phyloP scores from a whole-genome alignment of 2,113 vertebrate genomes.

The Hemibagrus wyckioides region DNA sequence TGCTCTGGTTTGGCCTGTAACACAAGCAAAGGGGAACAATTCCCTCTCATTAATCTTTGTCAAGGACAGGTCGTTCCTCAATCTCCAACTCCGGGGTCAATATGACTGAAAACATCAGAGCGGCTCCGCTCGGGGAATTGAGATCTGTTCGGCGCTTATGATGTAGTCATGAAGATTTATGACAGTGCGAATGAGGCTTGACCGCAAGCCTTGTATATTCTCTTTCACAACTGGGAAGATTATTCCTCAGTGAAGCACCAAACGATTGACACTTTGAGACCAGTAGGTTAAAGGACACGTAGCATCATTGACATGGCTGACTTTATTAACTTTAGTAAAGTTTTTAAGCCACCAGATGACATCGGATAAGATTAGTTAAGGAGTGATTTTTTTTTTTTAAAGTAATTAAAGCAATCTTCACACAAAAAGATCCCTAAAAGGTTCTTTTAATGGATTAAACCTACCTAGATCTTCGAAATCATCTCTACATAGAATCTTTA shows the following conservation, averaged over 20 bases:
- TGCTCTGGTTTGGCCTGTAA: slow-evolving; percentile 28
- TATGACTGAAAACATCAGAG: slow-evolving; percentile 11
- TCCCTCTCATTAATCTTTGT: slow-evolving; percentile 37
- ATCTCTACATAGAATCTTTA: neutral
- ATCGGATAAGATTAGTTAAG: neutral
- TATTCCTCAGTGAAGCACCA: neutral
- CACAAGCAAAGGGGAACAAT: slow-evolving; percentile 37
- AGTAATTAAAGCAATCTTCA: too few species aligned
- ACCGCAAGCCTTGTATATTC: slow-evolving; percentile 1
- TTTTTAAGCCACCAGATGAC: neutral
- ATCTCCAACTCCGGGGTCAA: slow-evolving; percentile 27
- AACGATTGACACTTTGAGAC: slow-evolving; percentile 8
- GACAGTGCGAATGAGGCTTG: neutral
- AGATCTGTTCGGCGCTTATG: slow-evolving; percentile 3
- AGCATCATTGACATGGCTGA: neutral
- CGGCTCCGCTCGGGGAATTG: slow-evolving; percentile 13
- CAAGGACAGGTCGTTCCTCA: slow-evolving; percentile 7
- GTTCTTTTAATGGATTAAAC: neutral
- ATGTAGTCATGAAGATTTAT: slow-evolving; percentile 23
- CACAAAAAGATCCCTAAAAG: neutral
- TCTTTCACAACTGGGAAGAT: neutral
- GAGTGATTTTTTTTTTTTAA: neutral
- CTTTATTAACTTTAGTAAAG: neutral
- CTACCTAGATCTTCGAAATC: neutral
- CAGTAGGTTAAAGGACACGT: neutral